A percentile compares a stretch with the other conserved stretches of the same genome.
phyloP scores from a whole-genome alignment of 2,888 invertebrate species.

The Pristionchus mayeri region DNA sequence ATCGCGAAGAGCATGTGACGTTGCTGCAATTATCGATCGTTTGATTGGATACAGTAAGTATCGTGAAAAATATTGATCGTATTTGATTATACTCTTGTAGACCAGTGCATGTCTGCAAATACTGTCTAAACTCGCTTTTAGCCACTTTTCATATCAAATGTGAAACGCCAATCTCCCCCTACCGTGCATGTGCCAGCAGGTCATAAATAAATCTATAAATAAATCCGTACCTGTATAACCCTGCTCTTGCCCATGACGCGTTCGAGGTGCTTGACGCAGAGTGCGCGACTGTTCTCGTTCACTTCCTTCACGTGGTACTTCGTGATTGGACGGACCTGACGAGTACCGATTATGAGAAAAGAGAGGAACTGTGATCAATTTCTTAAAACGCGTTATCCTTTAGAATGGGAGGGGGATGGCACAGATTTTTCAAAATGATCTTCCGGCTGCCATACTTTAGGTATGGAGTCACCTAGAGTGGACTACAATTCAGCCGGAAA shows the following conservation, averaged over 20 bases:
- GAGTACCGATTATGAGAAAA: not conserved
- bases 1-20: conserved; percentile 72
- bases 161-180: not conserved
- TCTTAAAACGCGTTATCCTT: too few species aligned
- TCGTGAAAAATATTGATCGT: too few species aligned
- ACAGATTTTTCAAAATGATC: too few species aligned
- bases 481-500: too few species aligned
- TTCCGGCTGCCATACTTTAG: too few species aligned
- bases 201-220: too few species aligned
- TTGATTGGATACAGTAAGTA: not conserved
- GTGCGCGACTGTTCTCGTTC: conserved; percentile 72
- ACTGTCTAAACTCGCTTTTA: too few species aligned
- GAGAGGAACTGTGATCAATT: too few species aligned
- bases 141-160: too few species aligned
- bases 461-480: too few species aligned
- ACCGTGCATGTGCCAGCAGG: not conserved
- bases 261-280: conserved; percentile 73
- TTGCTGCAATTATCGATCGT: conserved; percentile 67
- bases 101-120: too few species aligned
- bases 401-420: too few species aligned
- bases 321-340: conserved; percentile 73
- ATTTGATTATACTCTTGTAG: not conserved
- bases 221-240: conserved; percentile 69
- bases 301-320: conserved; percentile 71
- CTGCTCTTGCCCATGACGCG: conserved; percentile 72